Evolutionary conservation across 2,113 vertebrate genomes (phyloP).

Genomic region (Neolamprologus tretocephalus): DNA sequence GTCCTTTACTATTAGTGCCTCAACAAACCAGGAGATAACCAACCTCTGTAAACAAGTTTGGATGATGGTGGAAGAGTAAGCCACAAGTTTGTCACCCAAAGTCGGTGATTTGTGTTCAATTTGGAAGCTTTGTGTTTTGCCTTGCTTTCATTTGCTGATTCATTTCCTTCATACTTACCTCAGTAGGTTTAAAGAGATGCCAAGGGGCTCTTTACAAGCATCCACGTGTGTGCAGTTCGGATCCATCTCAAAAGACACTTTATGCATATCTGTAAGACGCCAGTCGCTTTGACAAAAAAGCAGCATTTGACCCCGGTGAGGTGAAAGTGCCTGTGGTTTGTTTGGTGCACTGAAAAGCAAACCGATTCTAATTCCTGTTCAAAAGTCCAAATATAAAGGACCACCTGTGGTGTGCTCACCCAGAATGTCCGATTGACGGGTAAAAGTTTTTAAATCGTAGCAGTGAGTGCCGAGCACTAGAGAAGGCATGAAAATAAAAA

Average conservation of each 20-base stretch:
- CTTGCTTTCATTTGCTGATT: neutral
- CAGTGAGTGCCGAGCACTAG: neutral
- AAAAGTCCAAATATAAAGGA: neutral
- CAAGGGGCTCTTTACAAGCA: neutral
- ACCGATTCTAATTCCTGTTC: neutral
- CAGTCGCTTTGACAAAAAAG: neutral
- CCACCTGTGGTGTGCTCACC: neutral
- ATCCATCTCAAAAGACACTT: neutral
- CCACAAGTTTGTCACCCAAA: neutral
- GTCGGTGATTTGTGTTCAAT: neutral
- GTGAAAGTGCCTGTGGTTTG: neutral
- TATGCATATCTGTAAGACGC: neutral
- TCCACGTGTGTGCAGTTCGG: rapidly evolving
- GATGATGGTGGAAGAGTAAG: neutral
- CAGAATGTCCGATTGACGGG: neutral
- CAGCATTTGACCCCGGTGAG: neutral
- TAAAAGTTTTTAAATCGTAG: neutral
- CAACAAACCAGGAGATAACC: neutral
- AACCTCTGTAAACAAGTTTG: neutral
- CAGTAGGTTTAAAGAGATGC: neutral
- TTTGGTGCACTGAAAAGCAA: neutral
- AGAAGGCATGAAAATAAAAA: neutral
- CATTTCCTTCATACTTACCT: neutral
- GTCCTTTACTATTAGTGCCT: neutral
- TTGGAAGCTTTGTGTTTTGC: neutral